Conservation (phyloP, 2,888 invertebrate genomes). For the Lasioglossum vierecki region DNA sequence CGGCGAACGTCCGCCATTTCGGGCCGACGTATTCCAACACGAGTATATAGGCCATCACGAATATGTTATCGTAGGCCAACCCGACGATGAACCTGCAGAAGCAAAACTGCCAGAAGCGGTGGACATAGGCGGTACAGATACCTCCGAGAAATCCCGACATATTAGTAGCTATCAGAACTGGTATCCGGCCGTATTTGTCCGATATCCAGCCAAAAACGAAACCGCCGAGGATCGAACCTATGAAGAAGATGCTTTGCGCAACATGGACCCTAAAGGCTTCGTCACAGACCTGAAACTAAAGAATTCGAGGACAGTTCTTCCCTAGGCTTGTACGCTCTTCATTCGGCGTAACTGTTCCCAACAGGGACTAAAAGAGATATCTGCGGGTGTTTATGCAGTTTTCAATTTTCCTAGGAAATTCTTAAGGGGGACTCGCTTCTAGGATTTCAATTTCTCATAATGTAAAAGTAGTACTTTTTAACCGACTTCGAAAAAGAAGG, state of each 20-base stretch:
- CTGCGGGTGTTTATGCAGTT: too few relatives aligned
- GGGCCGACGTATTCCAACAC: conserved; percentile 85
- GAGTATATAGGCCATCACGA: conserved; percentile 72
- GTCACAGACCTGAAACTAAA: conserved; percentile 69
- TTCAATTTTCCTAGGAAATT: too few relatives aligned
- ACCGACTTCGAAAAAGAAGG: too few relatives aligned
- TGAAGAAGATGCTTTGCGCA: conserved; percentile 74
- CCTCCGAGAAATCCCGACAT: conserved; percentile 62
- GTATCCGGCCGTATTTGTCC: conserved; percentile 49
- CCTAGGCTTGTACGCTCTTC: neutral
- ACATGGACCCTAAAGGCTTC: conserved; percentile 66
- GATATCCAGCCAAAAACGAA: conserved; percentile 66
- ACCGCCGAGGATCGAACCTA: conserved; percentile 73
- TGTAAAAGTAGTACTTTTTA: too few relatives aligned
- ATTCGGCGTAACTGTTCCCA: neutral
- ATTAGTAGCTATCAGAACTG: conserved; percentile 33
- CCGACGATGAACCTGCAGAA: conserved; percentile 70
- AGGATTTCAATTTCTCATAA: too few relatives aligned
- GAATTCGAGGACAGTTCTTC: neutral
- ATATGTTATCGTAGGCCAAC: conserved; percentile 69
- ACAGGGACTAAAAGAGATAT: neutral
- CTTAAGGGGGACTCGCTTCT: too few relatives aligned
- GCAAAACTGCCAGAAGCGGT: conserved; percentile 68
- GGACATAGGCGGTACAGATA: conserved; percentile 57
- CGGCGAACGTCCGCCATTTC: conserved; percentile 85